These are phyloP conservation scores for Oostethus manadensis DNA, from an alignment of 2,113 vertebrate genomes.

Conservation along the genomic window DNA sequence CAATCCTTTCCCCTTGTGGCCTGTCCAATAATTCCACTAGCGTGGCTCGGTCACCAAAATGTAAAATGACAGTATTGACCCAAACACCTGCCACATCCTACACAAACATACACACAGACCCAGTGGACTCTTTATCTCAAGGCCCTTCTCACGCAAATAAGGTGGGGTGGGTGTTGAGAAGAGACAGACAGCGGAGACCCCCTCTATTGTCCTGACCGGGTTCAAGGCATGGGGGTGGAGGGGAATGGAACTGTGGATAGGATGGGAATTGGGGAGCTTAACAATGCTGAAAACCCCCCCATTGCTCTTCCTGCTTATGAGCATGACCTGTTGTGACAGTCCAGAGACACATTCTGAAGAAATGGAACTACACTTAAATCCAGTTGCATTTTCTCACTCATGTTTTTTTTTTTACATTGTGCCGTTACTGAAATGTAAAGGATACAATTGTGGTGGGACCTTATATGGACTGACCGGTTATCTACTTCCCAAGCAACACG, in stretches of 20 bases:
- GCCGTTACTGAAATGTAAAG: neutral
- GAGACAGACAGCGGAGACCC: slow-evolving; percentile 54
- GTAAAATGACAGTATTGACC: slow-evolving; percentile 63
- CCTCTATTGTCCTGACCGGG: slow-evolving; percentile 61
- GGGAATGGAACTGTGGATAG: slow-evolving; percentile 43
- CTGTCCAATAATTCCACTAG: slow-evolving; percentile 38
- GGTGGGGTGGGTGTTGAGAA: slow-evolving; percentile 36
- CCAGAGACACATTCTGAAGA: slow-evolving; percentile 15
- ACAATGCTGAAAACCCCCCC: slow-evolving; percentile 62
- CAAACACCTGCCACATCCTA: slow-evolving; percentile 64
- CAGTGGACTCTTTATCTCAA: slow-evolving; percentile 44
- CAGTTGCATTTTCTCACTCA: neutral
- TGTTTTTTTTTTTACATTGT: neutral
- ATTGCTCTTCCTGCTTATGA: slow-evolving; percentile 59
- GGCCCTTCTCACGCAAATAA: slow-evolving; percentile 60
- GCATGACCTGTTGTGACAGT: slow-evolving; percentile 65
- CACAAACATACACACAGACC: slow-evolving; percentile 30
- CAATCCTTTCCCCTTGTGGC: slow-evolving; percentile 7
- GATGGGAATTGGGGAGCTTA: slow-evolving; percentile 60
- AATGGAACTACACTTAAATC: slow-evolving; percentile 16
- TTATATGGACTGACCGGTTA: too few relatives aligned
- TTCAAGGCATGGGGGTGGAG: slow-evolving; percentile 45
- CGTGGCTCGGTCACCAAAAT: slow-evolving; percentile 45
- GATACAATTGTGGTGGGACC: neutral
- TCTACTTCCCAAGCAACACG: slow-evolving; percentile 1